These are phyloP conservation scores for Amaurobius ferox DNA, from an alignment of 2,888 invertebrate species.

Conservation along the genomic window DNA sequence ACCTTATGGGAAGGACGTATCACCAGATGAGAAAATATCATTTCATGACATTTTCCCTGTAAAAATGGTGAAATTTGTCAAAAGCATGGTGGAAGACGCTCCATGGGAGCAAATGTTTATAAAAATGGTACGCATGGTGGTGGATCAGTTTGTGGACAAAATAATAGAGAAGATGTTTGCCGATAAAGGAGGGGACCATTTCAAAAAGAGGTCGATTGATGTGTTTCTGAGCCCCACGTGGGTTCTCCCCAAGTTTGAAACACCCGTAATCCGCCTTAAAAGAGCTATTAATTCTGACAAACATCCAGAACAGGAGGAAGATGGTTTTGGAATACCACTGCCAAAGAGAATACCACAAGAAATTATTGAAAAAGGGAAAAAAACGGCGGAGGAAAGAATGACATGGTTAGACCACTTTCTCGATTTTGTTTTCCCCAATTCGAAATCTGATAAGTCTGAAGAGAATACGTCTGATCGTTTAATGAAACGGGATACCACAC, in stretches of 20 bases:
- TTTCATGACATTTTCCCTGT: constrained; percentile 42
- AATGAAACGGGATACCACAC: constrained; percentile 4
- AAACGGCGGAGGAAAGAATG: neutral
- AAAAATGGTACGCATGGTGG: constrained; percentile 66
- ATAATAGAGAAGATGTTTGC: constrained; percentile 65
- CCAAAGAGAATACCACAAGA: constrained; percentile 1
- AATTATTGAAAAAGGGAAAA: neutral
- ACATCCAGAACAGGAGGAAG: neutral
- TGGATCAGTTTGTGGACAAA: constrained; percentile 66
- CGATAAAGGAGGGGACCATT: constrained; percentile 35
- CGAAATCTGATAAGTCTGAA: neutral
- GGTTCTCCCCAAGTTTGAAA: neutral
- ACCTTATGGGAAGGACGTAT: constrained; percentile 40
- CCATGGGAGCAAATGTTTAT: constrained; percentile 66
- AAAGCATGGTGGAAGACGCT: constrained; percentile 64
- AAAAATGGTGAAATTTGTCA: constrained; percentile 66
- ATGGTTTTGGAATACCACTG: neutral
- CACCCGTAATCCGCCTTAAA: constrained; percentile 23
- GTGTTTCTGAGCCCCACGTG: neutral
- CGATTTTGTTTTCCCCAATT: constrained; percentile 50
- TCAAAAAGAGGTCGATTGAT: constrained; percentile 38
- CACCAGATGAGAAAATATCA: constrained; percentile 57
- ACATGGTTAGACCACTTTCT: constrained; percentile 49
- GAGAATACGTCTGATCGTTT: neutral
- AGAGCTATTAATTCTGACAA: constrained; percentile 9